Evolutionary conservation across 2,113 vertebrate genomes (phyloP).

Genomic region (cattle (Bos taurus)): ARS-UCD2.0 NC_037337.1:31405501-31406000

Average conservation of each 20-base stretch:
- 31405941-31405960: background rate
- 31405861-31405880: background rate
- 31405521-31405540: conserved; percentile 36
- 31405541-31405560: conserved; percentile 41
- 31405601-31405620: background rate
- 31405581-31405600: background rate
- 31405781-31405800: background rate
- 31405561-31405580: conserved; percentile 35
- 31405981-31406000: background rate
- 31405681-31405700: background rate
- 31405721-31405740: background rate
- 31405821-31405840: background rate
- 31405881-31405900: background rate
- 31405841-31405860: background rate
- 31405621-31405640: background rate
- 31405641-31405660: conserved; percentile 40
- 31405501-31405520: background rate
- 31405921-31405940: background rate
- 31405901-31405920: background rate
- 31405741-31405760: conserved; percentile 1
- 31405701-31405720: background rate
- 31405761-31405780: background rate
- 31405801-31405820: background rate
- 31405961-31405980: background rate
- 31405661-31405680: conserved; percentile 24